These are phyloP conservation scores for Drosophila willistoni DNA, from an alignment of 1,140 invertebrate species.

Conservation along the genomic window DNA sequence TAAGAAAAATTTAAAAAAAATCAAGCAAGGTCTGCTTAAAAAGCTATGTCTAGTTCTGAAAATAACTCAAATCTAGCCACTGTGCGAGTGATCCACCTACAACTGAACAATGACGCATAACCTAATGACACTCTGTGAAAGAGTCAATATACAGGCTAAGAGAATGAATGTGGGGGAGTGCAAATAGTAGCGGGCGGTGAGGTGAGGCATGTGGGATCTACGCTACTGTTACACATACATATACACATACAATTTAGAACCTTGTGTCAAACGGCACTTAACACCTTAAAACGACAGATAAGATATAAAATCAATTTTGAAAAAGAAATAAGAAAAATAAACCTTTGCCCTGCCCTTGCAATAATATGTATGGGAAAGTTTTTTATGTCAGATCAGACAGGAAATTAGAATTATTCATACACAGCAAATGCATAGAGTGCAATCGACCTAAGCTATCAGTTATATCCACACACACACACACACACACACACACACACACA, in stretches of 20 bases:
- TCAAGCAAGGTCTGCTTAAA: too few relatives aligned
- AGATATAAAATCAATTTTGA: not conserved
- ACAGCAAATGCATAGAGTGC: slow-evolving; percentile 1
- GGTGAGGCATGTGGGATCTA: slow-evolving; percentile 23
- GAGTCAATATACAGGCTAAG: slow-evolving; percentile 7
- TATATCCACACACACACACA: not conserved
- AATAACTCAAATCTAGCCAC: too few relatives aligned
- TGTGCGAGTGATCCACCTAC: not conserved
- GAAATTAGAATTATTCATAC: slow-evolving; percentile 5
- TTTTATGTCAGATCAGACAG: slow-evolving; percentile 15
- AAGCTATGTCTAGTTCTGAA: too few relatives aligned
- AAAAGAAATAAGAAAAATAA: not conserved
- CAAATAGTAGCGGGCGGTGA: too few relatives aligned
- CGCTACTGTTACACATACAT: slow-evolving; percentile 32
- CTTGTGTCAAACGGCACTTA: slow-evolving; percentile 49
- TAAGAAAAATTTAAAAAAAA: too few relatives aligned
- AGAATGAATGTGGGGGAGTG: slow-evolving; percentile 9
- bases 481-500: too few relatives aligned
- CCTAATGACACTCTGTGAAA: slow-evolving; percentile 40
- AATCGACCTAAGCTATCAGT: slow-evolving; percentile 15
- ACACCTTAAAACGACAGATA: slow-evolving; percentile 41
- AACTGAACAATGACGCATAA: slow-evolving; percentile 38
- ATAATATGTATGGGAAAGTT: slow-evolving; percentile 16
- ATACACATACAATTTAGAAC: slow-evolving; percentile 27
- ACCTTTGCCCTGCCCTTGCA: slow-evolving; percentile 28